These are phyloP conservation scores for Geodia barretti DNA, from an alignment of 37 sponge, comb jelly and placozoan species.

Conservation along the genomic window DNA sequence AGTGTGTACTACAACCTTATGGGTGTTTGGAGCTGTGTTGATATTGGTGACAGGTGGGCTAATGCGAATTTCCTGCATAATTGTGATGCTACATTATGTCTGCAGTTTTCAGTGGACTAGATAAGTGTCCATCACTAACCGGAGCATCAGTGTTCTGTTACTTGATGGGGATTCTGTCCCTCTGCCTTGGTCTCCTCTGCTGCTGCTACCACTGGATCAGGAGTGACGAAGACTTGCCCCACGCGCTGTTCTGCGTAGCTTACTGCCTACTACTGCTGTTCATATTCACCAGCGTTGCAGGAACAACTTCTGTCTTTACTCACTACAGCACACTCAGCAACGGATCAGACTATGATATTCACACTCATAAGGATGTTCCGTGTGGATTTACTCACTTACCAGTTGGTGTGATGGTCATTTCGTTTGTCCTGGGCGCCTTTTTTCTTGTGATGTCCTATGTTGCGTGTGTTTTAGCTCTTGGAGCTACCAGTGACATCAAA, in stretches of 20 bases:
- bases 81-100: neutral
- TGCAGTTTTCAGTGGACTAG: slow-evolving; percentile 31
- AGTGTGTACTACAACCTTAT: neutral
- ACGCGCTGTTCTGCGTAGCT: slow-evolving; percentile 55
- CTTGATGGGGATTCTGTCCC: slow-evolving; percentile 23
- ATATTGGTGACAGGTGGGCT: slow-evolving; percentile 27
- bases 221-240: slow-evolving; percentile 49
- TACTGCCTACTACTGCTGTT: slow-evolving; percentile 65
- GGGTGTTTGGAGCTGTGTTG: slow-evolving; percentile 2
- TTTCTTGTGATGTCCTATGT: slow-evolving; percentile 42
- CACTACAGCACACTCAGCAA: slow-evolving; percentile 17
- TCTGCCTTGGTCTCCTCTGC: slow-evolving; percentile 45
- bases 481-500: slow-evolving; percentile 48
- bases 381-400: slow-evolving; percentile 45
- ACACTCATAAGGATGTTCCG: neutral
- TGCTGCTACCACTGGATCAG: slow-evolving; percentile 59
- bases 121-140: slow-evolving; percentile 32
- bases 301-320: slow-evolving; percentile 51
- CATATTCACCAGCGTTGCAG: slow-evolving; percentile 26
- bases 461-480: slow-evolving; percentile 44
- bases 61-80: neutral
- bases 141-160: slow-evolving; percentile 44
- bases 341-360: neutral
- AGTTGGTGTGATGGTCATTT: slow-evolving; percentile 34
- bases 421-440: slow-evolving; percentile 17